Percentiles rank a stretch among this genome's conserved stretches.
These are phyloP conservation scores for Gallinago jamesoni DNA, from an alignment of 2,113 vertebrate genomes.

Conservation along the genomic window DNA sequence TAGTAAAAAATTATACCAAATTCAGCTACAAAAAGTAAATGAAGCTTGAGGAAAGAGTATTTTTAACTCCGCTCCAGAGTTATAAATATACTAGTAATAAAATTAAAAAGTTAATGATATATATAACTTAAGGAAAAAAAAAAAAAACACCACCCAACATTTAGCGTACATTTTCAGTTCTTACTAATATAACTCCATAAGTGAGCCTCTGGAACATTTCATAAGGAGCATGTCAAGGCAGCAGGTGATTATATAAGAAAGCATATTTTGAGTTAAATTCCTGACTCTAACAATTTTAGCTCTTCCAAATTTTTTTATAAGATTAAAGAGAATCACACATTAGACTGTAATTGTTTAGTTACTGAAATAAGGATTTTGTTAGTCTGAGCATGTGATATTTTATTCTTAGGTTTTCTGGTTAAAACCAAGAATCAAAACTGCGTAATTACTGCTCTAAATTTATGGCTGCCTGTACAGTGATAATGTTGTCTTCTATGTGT, in stretches of 20 bases:
- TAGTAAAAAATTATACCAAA: neutral
- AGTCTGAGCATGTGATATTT: neutral
- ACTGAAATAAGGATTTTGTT: neutral
- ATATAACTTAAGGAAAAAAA: neutral
- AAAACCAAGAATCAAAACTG: conserved; percentile 38
- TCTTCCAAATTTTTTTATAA: neutral
- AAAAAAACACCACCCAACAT: neutral
- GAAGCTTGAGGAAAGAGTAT: neutral
- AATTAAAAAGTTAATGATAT: neutral
- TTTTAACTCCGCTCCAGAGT: neutral
- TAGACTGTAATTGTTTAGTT: neutral
- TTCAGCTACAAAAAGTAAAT: neutral
- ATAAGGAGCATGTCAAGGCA: neutral
- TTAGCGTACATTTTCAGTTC: neutral
- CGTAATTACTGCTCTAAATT: conserved; percentile 38
- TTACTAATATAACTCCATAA: neutral
- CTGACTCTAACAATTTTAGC: neutral
- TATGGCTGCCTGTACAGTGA: conserved; percentile 8
- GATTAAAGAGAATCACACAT: neutral
- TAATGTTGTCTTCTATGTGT: neutral
- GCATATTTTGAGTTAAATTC: neutral
- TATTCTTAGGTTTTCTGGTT: neutral
- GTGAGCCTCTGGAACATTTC: neutral
- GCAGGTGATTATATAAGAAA: neutral
- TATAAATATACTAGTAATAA: neutral